A percentile compares a stretch with the other conserved stretches of the same genome.
Conservation (phyloP, 1,140 invertebrate species). For the Orius insidiosus region DNA sequence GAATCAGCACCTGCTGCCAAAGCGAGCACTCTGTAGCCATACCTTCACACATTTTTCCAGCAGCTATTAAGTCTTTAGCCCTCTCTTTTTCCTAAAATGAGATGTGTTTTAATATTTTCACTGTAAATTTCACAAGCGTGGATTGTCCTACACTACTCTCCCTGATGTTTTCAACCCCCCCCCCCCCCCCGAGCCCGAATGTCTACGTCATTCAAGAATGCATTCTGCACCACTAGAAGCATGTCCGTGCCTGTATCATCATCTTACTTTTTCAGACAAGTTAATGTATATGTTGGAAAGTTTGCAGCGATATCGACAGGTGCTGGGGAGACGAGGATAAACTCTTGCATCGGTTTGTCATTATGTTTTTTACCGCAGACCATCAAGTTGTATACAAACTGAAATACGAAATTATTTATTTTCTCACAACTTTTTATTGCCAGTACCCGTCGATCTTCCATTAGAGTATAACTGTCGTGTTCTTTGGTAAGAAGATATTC, state of each 20-base stretch:
- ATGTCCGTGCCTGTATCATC: too few species aligned
- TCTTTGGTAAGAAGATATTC: slow-evolving; percentile 94
- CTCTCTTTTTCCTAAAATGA: slow-evolving; percentile 75
- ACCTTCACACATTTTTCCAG: slow-evolving; percentile 86
- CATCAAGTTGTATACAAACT: slow-evolving; percentile 98
- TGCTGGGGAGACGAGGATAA: slow-evolving; percentile 87
- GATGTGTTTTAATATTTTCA: background rate
- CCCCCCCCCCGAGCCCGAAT: too few species aligned
- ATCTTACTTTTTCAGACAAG: slow-evolving; percentile 58
- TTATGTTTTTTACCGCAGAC: slow-evolving; percentile 92
- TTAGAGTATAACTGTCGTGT: slow-evolving; percentile 87
- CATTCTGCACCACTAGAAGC: too few species aligned
- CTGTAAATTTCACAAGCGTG: too few species aligned
- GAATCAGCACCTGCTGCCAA: slow-evolving; percentile 86
- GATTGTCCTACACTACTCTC: too few species aligned
- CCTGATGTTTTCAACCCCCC: too few species aligned
- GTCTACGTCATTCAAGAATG: too few species aligned
- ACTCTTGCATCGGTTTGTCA: slow-evolving; percentile 92
- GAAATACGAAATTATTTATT: slow-evolving; percentile 21
- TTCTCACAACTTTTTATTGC: background rate
- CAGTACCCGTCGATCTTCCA: slow-evolving; percentile 80
- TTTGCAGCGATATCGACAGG: slow-evolving; percentile 97
- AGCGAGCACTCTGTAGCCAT: slow-evolving; percentile 89
- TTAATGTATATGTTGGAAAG: slow-evolving; percentile 82
- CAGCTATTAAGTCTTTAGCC: slow-evolving; percentile 85